A percentile compares a stretch with the other conserved stretches of the same genome.
Conservation (phyloP, 37 sponge, comb jelly and placozoan species). For the Halisarca cf. caerulea region DNA sequence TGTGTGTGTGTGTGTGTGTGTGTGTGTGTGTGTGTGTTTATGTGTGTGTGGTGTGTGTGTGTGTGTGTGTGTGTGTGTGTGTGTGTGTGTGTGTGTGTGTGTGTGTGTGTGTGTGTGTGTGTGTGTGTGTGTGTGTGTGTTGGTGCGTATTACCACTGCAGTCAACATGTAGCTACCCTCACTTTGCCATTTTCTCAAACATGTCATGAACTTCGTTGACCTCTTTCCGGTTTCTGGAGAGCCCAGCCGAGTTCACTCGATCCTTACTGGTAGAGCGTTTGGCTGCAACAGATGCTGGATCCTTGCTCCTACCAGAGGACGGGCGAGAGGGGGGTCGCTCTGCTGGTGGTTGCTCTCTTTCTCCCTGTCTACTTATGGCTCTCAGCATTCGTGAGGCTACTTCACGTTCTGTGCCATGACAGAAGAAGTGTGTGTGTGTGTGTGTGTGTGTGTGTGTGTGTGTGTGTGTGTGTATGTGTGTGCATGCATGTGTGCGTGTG, state of each 20-base stretch:
- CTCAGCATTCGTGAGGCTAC: constrained; percentile 61
- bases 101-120: too few species aligned
- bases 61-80: constrained; percentile 24
- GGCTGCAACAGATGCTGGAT: not conserved
- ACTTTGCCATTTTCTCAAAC: constrained; percentile 16
- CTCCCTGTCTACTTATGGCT: constrained; percentile 62
- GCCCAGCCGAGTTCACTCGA: not conserved
- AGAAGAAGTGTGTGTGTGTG: not conserved
- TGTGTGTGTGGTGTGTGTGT: constrained; percentile 21
- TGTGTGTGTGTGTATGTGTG: not conserved
- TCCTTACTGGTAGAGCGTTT: not conserved
- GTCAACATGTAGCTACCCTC: not conserved
- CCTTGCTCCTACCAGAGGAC: constrained; percentile 27
- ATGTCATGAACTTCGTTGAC: not conserved
- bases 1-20: constrained; percentile 24
- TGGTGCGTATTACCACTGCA: not conserved
- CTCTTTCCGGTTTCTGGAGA: not conserved
- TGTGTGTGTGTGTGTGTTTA: constrained; percentile 14
- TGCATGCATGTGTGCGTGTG: not conserved
- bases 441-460: not conserved
- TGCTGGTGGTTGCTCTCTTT: constrained; percentile 33
- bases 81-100: not conserved
- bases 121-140: not conserved
- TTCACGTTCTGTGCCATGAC: constrained; percentile 44
- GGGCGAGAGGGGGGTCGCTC: constrained; percentile 40